Percentiles rank a stretch among this genome's conserved stretches.
Evolutionary conservation across 1,140 invertebrate genomes (phyloP).

Genomic region (Orius insidiosus): DNA sequence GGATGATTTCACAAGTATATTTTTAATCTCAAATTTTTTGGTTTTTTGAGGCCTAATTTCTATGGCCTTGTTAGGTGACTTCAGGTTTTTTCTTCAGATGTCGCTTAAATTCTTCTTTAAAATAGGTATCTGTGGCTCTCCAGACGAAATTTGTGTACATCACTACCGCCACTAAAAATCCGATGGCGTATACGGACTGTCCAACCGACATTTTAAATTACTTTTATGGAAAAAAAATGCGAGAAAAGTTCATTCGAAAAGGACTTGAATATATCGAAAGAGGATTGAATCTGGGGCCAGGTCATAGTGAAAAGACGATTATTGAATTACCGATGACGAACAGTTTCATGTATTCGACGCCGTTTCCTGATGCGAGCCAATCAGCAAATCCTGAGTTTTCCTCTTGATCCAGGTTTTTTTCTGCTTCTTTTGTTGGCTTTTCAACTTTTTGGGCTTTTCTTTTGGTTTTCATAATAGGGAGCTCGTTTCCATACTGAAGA

Average conservation of each 20-base stretch:
- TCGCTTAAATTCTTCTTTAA: slow-evolving; percentile 14
- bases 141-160: slow-evolving; percentile 14
- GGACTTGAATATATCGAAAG: slow-evolving; percentile 25
- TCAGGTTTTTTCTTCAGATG: slow-evolving; percentile 6
- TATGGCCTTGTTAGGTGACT: no score
- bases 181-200: slow-evolving; percentile 6
- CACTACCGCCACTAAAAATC: slow-evolving; percentile 9
- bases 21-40: no score
- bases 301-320: slow-evolving; percentile 34
- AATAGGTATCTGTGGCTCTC: slow-evolving; percentile 13
- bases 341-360: slow-evolving; percentile 35
- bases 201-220: slow-evolving; percentile 14
- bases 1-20: no score
- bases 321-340: slow-evolving; percentile 39
- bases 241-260: slow-evolving; percentile 10
- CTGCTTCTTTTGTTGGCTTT: no score
- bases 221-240: neutral
- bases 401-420: slow-evolving; percentile 8
- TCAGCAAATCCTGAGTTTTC: slow-evolving; percentile 27
- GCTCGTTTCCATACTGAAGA: no score
- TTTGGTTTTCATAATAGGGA: no score
- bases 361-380: slow-evolving; percentile 36
- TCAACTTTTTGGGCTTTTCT: no score
- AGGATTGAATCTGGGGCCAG: slow-evolving; percentile 34
- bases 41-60: no score